Evolutionary conservation across 2,888 invertebrate species (phyloP), one percentile per base, ranked within the genome.

Genomic region (Timandra comae): DNA sequence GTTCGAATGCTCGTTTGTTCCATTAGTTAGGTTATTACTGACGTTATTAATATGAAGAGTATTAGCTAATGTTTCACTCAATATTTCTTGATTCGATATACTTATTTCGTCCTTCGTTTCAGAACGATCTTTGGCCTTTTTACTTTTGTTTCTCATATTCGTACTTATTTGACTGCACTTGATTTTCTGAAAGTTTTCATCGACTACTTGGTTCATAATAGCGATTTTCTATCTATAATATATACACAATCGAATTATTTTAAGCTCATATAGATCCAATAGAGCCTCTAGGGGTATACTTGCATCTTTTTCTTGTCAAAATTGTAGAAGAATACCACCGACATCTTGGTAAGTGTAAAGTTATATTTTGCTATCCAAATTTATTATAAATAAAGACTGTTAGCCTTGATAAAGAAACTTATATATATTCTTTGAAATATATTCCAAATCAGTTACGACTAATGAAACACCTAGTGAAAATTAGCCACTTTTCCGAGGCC

Each of bases 91-190:
- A 56, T 71, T 74, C 48, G 67, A 50, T 71, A 74, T 70, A 63
- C 60, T 63, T 63, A 66, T 59, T 46, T 70, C 75, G 35, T 73
- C 73, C 57, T 66, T 62, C 52, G 58, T 57, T 64, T 74, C 73
- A 42, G 74, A 59, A 65, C 71, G 71, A 66, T 85, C 82, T 84
- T 85, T 84, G 80, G 84, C 74, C 71, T 81, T 82, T 77, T 75
- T 79, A 65, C 57, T 72, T 78, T 80, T 80, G 61, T 71, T 80
- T 74, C 72, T 81, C 56, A 71, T 62, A 64, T 61, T 74, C 47
- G 70, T 65, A 65, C 67, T 61, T 59, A 71, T 72, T 58, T 75
- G 74, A 76, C 58, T 80, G 69, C 76, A 77, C 62, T 76, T 78
- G 47, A 72, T 68, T 62, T 67, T 80, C 57, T 75, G 71, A 58